phyloP scores from a whole-genome alignment of 2,888 invertebrate genomes.

The Anorthoa munda region DNA sequence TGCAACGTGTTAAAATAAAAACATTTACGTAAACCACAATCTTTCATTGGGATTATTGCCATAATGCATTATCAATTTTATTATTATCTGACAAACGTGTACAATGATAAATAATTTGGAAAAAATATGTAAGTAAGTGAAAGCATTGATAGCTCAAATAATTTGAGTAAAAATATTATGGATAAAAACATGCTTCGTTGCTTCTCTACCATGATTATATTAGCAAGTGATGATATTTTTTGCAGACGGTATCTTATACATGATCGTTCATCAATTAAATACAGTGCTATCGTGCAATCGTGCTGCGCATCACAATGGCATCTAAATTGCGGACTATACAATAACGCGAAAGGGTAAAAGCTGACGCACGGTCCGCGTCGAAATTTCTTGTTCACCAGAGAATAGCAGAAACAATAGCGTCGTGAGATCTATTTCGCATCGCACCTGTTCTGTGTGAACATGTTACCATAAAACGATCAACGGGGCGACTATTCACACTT shows the following conservation, averaged over 20 bases:
- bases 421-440: slow-evolving; percentile 86
- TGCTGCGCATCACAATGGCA: slow-evolving; percentile 81
- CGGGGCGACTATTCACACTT: slow-evolving; percentile 70
- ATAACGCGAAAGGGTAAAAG: slow-evolving; percentile 85
- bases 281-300: slow-evolving; percentile 73
- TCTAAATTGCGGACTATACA: slow-evolving; percentile 77
- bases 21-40: slow-evolving; percentile 26
- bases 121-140: slow-evolving; percentile 50
- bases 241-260: slow-evolving; percentile 35
- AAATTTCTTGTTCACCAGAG: slow-evolving; percentile 82
- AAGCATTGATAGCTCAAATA: slow-evolving; percentile 38
- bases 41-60: slow-evolving; percentile 61
- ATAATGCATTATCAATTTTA: slow-evolving; percentile 63
- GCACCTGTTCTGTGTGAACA: slow-evolving; percentile 75
- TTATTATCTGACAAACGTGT: slow-evolving; percentile 68
- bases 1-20: neutral
- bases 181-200: slow-evolving; percentile 8
- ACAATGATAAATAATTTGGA: slow-evolving; percentile 59
- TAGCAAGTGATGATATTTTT: slow-evolving; percentile 45
- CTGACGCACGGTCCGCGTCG: slow-evolving; percentile 78
- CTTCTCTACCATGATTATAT: slow-evolving; percentile 29
- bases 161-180: slow-evolving; percentile 25
- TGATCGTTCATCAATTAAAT: slow-evolving; percentile 70
- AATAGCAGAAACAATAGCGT: slow-evolving; percentile 86
- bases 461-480: slow-evolving; percentile 74